Evolutionary conservation across 2,888 invertebrate species (phyloP).

Genomic region (Pilophorus perplexus): DNA sequence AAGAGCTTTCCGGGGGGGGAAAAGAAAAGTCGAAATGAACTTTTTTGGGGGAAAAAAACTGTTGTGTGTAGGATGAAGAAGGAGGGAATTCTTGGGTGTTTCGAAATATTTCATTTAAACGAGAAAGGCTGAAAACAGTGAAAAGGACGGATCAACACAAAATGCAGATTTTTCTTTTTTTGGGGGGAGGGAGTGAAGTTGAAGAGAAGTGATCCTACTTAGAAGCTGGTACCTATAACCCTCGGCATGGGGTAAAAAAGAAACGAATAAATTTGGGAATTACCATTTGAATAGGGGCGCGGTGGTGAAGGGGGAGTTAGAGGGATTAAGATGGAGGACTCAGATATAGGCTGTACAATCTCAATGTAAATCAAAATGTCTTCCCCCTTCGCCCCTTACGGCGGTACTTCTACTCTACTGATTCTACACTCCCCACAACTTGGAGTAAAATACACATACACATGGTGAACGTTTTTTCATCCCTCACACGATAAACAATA

Average conservation of each 20-base stretch:
- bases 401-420: no score
- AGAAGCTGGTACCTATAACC: constrained; percentile 5
- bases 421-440: no score
- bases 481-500: no score
- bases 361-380: constrained; percentile 43
- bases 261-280: constrained; percentile 41
- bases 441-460: no score
- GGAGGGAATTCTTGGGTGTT: no score
- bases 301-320: constrained; percentile 1
- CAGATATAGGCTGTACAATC: constrained; percentile 41
- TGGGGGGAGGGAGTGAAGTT: no score
- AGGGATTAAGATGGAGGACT: constrained; percentile 40
- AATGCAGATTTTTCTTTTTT: constrained; percentile 8
- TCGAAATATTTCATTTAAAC: constrained; percentile 24
- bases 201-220: constrained; percentile 24
- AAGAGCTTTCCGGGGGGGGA: no score
- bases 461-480: no score
- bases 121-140: constrained; percentile 3
- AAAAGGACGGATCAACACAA: constrained; percentile 28
- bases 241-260: constrained; percentile 14
- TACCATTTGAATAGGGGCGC: constrained; percentile 45
- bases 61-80: no score
- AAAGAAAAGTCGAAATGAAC: no score
- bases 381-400: background rate
- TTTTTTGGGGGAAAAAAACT: no score